Conservation (phyloP, 2,888 invertebrate genomes). For the Campoletis raptor region DNA sequence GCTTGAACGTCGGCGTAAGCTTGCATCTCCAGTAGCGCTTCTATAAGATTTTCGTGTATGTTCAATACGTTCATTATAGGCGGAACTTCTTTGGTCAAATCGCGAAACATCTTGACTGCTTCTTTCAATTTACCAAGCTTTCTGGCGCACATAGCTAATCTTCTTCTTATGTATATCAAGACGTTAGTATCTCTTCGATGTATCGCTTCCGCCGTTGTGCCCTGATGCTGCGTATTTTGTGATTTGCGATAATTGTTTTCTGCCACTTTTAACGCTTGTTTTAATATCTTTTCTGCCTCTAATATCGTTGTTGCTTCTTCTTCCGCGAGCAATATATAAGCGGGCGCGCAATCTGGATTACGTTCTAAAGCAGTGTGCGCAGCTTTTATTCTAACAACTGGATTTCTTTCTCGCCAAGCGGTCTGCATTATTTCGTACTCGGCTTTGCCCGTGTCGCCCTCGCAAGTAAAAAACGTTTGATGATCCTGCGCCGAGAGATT, state of each 20-base stretch:
- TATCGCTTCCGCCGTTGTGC: constrained; percentile 90
- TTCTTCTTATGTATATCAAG: constrained; percentile 96
- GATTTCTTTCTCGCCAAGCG: constrained; percentile 98
- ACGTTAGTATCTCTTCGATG: constrained; percentile 97
- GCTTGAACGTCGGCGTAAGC: constrained; percentile 98
- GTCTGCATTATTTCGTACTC: constrained; percentile 98
- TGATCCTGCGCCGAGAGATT: constrained; percentile 99
- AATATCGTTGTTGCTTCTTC: constrained; percentile 97
- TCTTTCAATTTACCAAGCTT: constrained; percentile 97
- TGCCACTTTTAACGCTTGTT: constrained; percentile 93
- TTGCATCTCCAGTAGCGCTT: constrained; percentile 97
- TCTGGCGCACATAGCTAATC: constrained; percentile 98
- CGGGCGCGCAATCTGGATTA: constrained; percentile 97
- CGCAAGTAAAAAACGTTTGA: constrained; percentile 97
- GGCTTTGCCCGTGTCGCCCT: constrained; percentile 93
- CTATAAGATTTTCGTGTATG: constrained; percentile 98
- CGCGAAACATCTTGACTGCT: constrained; percentile 98
- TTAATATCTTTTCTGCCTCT: constrained; percentile 94
- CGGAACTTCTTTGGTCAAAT: constrained; percentile 98
- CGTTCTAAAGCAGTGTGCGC: constrained; percentile 95
- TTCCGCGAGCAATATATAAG: constrained; percentile 97
- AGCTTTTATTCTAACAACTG: constrained; percentile 95
- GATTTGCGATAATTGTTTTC: constrained; percentile 93
- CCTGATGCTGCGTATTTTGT: constrained; percentile 93
- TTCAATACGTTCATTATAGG: constrained; percentile 97